phyloP scores from a whole-genome alignment of 35 echinoderm and acorn worm genomes.

The Apostichopus japonicus region DNA sequence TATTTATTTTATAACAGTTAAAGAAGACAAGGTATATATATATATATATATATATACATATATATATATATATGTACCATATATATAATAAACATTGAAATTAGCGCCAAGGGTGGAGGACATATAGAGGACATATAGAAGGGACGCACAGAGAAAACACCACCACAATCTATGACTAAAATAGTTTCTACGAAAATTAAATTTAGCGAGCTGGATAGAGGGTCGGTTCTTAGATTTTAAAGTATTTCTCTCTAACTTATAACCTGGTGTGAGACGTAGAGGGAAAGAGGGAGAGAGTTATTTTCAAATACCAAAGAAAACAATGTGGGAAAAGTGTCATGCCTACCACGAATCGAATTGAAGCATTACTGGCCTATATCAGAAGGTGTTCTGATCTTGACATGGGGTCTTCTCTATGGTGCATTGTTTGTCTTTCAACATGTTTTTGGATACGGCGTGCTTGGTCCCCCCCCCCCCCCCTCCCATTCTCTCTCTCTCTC shows the following conservation, averaged over 20 bases:
- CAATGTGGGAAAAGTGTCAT: slow-evolving; percentile 9
- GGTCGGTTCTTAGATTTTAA: background rate
- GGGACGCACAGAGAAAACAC: too few relatives aligned
- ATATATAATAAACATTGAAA: background rate
- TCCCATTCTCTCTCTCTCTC: too few relatives aligned
- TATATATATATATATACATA: background rate
- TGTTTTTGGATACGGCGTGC: too few relatives aligned
- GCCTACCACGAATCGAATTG: slow-evolving; percentile 12
- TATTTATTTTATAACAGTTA: background rate
- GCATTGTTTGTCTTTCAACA: background rate
- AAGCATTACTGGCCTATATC: slow-evolving; percentile 15
- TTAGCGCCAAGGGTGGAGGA: too few relatives aligned
- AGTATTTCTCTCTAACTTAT: slow-evolving; percentile 9
- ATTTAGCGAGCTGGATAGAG: too few relatives aligned
- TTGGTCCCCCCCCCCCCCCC: too few relatives aligned
- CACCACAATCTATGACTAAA: too few relatives aligned
- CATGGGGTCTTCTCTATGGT: background rate
- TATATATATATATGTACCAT: background rate
- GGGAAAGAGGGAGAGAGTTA: background rate
- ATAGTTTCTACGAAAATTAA: too few relatives aligned
- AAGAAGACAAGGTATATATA: background rate
- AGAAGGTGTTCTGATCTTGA: background rate
- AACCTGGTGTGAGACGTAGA: background rate
- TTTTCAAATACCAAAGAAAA: background rate
- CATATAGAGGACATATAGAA: too few relatives aligned